Percentiles rank a stretch among this genome's conserved stretches.
Conservation (phyloP, 1,140 invertebrate species). For the Triops longicaudatus region DNA sequence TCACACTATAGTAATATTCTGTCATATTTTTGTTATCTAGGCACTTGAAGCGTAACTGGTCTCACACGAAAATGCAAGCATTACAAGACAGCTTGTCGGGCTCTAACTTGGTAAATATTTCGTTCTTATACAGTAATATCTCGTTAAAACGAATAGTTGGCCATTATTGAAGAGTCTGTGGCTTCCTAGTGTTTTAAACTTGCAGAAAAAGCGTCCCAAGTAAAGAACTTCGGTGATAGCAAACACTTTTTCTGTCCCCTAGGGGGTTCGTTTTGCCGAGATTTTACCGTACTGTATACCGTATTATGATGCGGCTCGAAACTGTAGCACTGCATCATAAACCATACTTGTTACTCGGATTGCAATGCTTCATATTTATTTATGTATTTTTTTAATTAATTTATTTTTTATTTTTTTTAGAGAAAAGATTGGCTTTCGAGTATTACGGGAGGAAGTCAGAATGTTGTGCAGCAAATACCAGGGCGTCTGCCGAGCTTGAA, state of each 20-base stretch:
- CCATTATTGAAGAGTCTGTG: too few species aligned
- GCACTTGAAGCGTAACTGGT: conserved; percentile 62
- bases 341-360: too few species aligned
- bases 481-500: background rate
- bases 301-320: too few species aligned
- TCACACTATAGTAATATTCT: background rate
- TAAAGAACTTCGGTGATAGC: too few species aligned
- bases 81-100: background rate
- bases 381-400: background rate
- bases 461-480: background rate
- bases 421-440: background rate
- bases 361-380: too few species aligned
- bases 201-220: too few species aligned
- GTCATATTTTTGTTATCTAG: conserved; percentile 31
- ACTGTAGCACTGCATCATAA: too few species aligned
- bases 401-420: conserved; percentile 9
- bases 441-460: background rate
- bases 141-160: too few species aligned
- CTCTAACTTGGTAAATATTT: background rate
- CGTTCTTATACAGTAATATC: too few species aligned
- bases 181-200: background rate
- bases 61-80: conserved; percentile 36
- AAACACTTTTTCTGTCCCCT: too few species aligned
- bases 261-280: too few species aligned
- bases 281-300: too few species aligned